Percentiles rank a stretch among this genome's conserved stretches.
These are phyloP conservation scores for Heliothis virescens DNA, from an alignment of 1,140 invertebrate species.

Conservation along the genomic window DNA sequence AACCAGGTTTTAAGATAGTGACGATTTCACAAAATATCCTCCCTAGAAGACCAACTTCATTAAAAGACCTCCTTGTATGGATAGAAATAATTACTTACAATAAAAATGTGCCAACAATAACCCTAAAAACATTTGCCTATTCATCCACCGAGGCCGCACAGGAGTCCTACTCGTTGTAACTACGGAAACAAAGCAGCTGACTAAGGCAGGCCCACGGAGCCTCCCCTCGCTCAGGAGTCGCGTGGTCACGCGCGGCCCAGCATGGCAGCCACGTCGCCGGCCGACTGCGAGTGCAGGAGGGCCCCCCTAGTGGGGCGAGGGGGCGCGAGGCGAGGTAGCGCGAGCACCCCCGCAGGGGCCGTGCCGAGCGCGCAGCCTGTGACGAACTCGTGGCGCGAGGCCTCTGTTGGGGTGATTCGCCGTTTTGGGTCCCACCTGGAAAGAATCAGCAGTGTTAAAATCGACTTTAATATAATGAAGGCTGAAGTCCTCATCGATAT, in stretches of 20 bases:
- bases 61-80: no score
- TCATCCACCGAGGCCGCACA: slow-evolving; percentile 16
- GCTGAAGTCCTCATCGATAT: neutral
- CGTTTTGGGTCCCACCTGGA: slow-evolving; percentile 96
- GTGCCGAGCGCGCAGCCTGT: slow-evolving; percentile 75
- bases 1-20: no score
- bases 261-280: slow-evolving; percentile 88
- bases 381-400: slow-evolving; percentile 92
- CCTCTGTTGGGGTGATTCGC: slow-evolving; percentile 97
- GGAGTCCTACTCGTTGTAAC: slow-evolving; percentile 36
- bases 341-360: slow-evolving; percentile 61
- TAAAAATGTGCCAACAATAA: neutral
- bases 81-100: no score
- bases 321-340: slow-evolving; percentile 70
- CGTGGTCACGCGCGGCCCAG: slow-evolving; percentile 87
- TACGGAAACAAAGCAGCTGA: slow-evolving; percentile 27
- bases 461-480: neutral
- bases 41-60: no score
- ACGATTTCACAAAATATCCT: no score
- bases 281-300: slow-evolving; percentile 87
- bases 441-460: slow-evolving; percentile 30
- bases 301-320: slow-evolving; percentile 72
- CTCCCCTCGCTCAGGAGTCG: slow-evolving; percentile 64
- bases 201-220: slow-evolving; percentile 64
- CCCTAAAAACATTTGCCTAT: neutral